A percentile compares a stretch with the other conserved stretches of the same genome.
Evolutionary conservation across 92 coral and sea anemone species (phyloP).

Genomic region (Phenganax stokvisi): DNA sequence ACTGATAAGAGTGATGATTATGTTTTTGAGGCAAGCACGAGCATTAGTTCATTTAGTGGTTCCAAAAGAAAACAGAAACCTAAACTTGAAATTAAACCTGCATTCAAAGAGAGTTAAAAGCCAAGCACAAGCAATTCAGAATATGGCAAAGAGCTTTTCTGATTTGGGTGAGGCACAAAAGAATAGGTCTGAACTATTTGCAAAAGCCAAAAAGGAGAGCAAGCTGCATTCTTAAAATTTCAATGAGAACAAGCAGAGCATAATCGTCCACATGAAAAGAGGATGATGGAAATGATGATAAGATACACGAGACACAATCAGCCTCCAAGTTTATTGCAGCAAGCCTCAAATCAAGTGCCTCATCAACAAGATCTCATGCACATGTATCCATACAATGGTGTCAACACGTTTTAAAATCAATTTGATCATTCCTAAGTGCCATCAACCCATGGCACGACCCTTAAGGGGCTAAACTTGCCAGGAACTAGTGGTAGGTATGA

Average conservation of each 20-base stretch:
- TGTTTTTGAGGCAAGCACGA: slow-evolving; percentile 18
- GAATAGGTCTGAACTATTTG: slow-evolving; percentile 35
- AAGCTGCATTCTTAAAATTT: slow-evolving; percentile 39
- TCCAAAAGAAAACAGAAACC: slow-evolving; percentile 33
- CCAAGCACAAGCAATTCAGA: slow-evolving; percentile 50
- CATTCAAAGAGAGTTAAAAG: slow-evolving; percentile 31
- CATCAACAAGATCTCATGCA: slow-evolving; percentile 27
- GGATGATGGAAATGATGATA: slow-evolving; percentile 41
- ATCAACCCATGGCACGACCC: slow-evolving; percentile 5
- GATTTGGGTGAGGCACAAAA: slow-evolving; percentile 38
- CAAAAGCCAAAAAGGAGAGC: slow-evolving; percentile 43
- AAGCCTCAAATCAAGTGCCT: slow-evolving; percentile 38
- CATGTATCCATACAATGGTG: slow-evolving; percentile 22
- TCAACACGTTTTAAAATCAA: not conserved
- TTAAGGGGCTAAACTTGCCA: slow-evolving; percentile 30
- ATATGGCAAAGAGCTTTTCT: slow-evolving; percentile 50
- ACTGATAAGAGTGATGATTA: slow-evolving; percentile 20
- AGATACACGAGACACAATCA: slow-evolving; percentile 32
- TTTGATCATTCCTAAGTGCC: slow-evolving; percentile 24
- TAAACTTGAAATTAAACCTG: slow-evolving; percentile 38
- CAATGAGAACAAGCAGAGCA: slow-evolving; percentile 49
- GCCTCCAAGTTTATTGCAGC: not conserved
- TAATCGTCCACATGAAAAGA: slow-evolving; percentile 47
- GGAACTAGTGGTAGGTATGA: slow-evolving; percentile 31
- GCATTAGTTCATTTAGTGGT: slow-evolving; percentile 42